Conservation (phyloP, 2,888 invertebrate genomes). For the Silvanus unidentatus region DNA sequence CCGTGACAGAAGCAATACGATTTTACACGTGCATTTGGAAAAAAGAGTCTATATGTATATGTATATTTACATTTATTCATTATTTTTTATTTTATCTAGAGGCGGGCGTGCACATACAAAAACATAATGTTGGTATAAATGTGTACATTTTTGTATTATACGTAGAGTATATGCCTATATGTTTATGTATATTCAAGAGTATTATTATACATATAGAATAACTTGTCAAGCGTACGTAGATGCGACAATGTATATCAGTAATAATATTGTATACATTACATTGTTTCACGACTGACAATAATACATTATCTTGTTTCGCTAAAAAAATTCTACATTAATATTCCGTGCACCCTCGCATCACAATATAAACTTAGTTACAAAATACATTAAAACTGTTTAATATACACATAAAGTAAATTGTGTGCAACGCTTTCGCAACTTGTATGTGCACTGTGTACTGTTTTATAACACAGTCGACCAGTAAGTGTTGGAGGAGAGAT, state of each 20-base stretch:
- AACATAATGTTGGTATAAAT: not conserved
- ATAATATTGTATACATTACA: conserved; percentile 33
- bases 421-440: conserved; percentile 33
- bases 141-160: conserved; percentile 8
- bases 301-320: conserved; percentile 31
- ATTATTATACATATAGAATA: conserved; percentile 17
- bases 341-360: conserved; percentile 38
- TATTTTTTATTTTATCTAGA: conserved; percentile 10
- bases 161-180: conserved; percentile 4
- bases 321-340: conserved; percentile 36
- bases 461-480: conserved; percentile 8
- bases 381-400: conserved; percentile 44
- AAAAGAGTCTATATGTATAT: not conserved
- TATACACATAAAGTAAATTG: conserved; percentile 42
- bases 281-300: conserved; percentile 32
- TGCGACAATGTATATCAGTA: conserved; percentile 18
- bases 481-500: conserved; percentile 9
- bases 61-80: conserved; percentile 7
- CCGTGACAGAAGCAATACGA: conserved; percentile 7
- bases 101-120: not conserved
- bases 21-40: conserved; percentile 1
- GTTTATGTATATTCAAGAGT: conserved; percentile 4
- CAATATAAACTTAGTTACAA: conserved; percentile 42
- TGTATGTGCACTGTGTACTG: no score
- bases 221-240: conserved; percentile 19